Evolutionary conservation across 2,113 vertebrate genomes (phyloP).

Genomic region (Upupa epops): DNA sequence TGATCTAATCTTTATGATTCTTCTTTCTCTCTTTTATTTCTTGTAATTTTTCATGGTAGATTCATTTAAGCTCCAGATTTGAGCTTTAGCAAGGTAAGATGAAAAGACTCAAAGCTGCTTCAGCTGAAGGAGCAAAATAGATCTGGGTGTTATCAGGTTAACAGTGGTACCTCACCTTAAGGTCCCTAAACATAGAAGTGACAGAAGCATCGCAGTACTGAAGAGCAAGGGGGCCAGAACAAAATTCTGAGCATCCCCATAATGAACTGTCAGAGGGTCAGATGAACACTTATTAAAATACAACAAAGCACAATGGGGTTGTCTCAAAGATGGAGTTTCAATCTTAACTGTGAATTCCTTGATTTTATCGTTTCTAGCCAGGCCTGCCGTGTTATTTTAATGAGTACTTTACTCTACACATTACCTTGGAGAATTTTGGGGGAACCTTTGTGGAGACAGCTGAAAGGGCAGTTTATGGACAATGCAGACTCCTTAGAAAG

Average conservation of each 20-base stretch:
- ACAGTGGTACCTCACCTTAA: slow-evolving; percentile 37
- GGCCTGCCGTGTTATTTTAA: not conserved
- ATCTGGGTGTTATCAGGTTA: slow-evolving; percentile 57
- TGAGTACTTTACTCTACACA: not conserved
- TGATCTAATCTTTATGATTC: not conserved
- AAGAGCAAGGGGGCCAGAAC: slow-evolving; percentile 22
- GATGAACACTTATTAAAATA: slow-evolving; percentile 51
- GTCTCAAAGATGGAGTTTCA: slow-evolving; percentile 41
- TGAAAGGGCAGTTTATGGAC: not conserved
- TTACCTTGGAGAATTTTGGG: not conserved
- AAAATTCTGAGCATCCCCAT: slow-evolving; percentile 40
- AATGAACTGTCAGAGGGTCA: slow-evolving; percentile 54
- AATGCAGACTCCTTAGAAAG: not conserved
- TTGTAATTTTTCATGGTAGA: not conserved
- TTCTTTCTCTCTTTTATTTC: not conserved
- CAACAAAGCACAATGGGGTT: slow-evolving; percentile 11
- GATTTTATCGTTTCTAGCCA: not conserved
- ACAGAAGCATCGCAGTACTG: slow-evolving; percentile 14
- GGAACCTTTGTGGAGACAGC: not conserved
- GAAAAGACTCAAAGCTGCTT: slow-evolving; percentile 27
- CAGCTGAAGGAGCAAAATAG: slow-evolving; percentile 50
- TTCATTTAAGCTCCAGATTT: slow-evolving; percentile 18
- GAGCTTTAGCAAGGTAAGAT: not conserved
- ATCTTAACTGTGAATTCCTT: slow-evolving; percentile 18
- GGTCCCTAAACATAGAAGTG: slow-evolving; percentile 50